A percentile compares a stretch with the other conserved stretches of the same genome.
Evolutionary conservation across 2,888 invertebrate species (phyloP).

Genomic region (Leptura quadrifasciata): DNA sequence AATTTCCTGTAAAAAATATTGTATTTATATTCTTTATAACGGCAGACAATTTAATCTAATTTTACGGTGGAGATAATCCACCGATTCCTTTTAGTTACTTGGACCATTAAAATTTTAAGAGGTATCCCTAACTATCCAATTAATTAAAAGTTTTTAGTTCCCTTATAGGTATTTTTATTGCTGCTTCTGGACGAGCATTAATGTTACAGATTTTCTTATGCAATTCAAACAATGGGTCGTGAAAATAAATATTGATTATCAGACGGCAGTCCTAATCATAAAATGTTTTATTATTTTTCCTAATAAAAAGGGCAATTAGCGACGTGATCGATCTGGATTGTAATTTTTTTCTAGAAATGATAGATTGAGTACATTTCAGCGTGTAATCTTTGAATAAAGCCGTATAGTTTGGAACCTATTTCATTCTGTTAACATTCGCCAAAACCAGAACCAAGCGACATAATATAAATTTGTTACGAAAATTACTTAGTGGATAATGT

Average conservation of each 20-base stretch:
- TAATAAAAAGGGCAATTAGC: slow-evolving; percentile 9
- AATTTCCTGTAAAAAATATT: too few relatives aligned
- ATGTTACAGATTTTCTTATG: not conserved
- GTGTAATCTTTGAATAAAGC: not conserved
- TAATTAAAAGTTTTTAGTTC: slow-evolving; percentile 13
- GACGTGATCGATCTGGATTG: not conserved
- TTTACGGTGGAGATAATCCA: too few relatives aligned
- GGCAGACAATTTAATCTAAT: too few relatives aligned
- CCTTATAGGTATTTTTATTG: not conserved
- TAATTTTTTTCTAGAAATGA: not conserved
- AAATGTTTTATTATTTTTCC: slow-evolving; percentile 15
- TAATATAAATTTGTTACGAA: too few relatives aligned
- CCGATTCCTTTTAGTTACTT: not conserved
- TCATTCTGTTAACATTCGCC: too few relatives aligned
- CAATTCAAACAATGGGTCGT: not conserved
- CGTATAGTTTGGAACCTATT: not conserved
- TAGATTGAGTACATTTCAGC: not conserved
- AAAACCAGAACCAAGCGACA: too few relatives aligned
- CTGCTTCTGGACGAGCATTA: not conserved
- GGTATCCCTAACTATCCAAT: not conserved
- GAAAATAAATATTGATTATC: not conserved
- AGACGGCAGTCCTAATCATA: slow-evolving; percentile 13
- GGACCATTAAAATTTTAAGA: not conserved
- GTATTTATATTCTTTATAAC: too few relatives aligned
- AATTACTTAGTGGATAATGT: too few relatives aligned